These are phyloP conservation scores for Echiichthys vipera DNA, from an alignment of 2,797 vertebrate genomes.

Conservation along the genomic window DNA sequence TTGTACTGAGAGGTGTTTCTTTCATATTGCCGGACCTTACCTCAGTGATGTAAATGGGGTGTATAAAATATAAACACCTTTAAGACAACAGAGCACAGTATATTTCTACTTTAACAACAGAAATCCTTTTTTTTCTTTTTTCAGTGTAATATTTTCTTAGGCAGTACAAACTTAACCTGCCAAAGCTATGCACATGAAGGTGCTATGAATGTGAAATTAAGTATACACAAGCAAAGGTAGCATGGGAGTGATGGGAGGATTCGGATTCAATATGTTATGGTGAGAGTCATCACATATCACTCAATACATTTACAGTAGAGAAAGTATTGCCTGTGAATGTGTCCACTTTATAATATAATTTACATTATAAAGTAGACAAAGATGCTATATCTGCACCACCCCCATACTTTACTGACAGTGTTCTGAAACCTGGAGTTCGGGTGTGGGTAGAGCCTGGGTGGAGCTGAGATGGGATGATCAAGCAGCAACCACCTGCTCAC, in stretches of 20 bases:
- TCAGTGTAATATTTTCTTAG: constrained; percentile 14
- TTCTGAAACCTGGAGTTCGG: neutral
- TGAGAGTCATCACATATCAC: neutral
- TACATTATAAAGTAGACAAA: neutral
- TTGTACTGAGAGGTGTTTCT: neutral
- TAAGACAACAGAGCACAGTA: neutral
- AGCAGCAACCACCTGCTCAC: neutral
- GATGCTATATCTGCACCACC: neutral
- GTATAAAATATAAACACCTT: neutral
- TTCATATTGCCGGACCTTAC: neutral
- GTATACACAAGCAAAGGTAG: neutral
- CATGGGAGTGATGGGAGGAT: neutral
- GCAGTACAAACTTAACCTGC: neutral
- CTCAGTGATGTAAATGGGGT: neutral
- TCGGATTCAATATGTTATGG: neutral
- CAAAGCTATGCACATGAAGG: neutral
- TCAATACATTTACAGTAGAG: neutral
- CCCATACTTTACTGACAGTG: neutral
- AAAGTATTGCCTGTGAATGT: neutral
- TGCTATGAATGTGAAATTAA: neutral
- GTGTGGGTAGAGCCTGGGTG: neutral
- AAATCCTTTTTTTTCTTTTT: neutral
- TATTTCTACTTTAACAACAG: neutral
- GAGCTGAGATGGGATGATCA: neutral
- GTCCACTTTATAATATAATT: neutral